Base-by-base conservation (phyloP, 53 echinoderm and acorn worm species). In the Pentamera pediparva region DNA sequence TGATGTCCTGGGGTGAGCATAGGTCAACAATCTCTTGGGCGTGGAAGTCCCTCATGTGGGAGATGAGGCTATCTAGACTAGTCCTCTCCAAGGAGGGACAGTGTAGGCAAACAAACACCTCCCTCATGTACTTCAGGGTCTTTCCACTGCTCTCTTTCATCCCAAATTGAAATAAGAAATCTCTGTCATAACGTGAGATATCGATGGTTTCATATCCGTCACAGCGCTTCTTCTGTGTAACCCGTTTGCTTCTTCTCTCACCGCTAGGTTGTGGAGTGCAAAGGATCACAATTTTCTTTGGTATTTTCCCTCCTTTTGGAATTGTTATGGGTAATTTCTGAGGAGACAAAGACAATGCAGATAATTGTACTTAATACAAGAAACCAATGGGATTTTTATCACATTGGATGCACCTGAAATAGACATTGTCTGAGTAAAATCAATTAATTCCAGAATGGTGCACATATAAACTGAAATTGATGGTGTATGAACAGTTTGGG, bases 61-160 rank as follows among this genome's bases (percentile, higher is more conserved):
- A n/a, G 6, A 67, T 47, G 40, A 67, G 67, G 4, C 39, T 25
- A 43, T 67, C 47, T 45, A 67, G 28, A 29, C 67, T 43, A 30
- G 30, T 28, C 41, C 45, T 67, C 45, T 67, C 67, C 28, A 67
- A 67, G 20, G 47, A 30, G 4, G 40, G 41, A 28, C 67, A 67
- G 20, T 67, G 45, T 28, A 67, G 1, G 28, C 67, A 67, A 30
- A 27, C 45, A 47, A 43, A 67, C 22, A 67, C 67, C 45, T 67
- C 67, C 39, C 67, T 21, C 37, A 67, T 38, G 45, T 67, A 67
- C 67, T 21, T 38, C 5, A 67, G 8, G 19, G 26, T 67, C 41
- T 67, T 67, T 30, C 67, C 67, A 19, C 39, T 27, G 3, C 67
- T 67, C 39, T 67, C 67, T 41, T 29, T 67, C 67, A 67, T 67